Evolutionary conservation across 2,113 vertebrate genomes (phyloP).

Genomic region (Leucoraja erinaceus): DNA sequence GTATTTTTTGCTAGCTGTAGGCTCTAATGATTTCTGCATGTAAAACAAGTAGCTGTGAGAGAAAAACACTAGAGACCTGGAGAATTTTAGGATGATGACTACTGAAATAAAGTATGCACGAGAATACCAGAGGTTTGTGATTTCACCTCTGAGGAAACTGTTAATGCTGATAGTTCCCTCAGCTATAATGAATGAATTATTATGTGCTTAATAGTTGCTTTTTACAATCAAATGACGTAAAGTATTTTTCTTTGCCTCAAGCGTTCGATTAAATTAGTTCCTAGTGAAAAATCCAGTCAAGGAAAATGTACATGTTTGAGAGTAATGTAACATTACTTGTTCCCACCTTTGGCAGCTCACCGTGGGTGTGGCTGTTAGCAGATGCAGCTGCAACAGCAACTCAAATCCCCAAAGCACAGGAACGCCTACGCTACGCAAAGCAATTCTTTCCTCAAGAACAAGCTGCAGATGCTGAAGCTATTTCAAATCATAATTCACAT

Average conservation of each 20-base stretch:
- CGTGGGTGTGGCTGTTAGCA: constrained; percentile 31
- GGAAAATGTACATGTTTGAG: constrained; percentile 25
- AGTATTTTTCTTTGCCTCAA: background rate
- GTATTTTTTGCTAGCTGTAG: constrained; percentile 39
- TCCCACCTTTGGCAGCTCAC: constrained; percentile 36
- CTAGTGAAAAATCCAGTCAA: background rate
- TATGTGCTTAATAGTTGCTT: background rate
- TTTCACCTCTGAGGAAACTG: constrained; percentile 59
- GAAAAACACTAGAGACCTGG: constrained; percentile 50
- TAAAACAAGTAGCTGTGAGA: constrained; percentile 53
- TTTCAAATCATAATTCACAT: constrained; percentile 76
- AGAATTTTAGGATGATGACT: constrained; percentile 53
- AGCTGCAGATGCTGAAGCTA: constrained; percentile 72
- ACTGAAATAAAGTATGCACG: constrained; percentile 56
- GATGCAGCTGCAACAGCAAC: constrained; percentile 36
- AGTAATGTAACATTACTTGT: constrained; percentile 23
- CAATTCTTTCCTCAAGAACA: constrained; percentile 56
- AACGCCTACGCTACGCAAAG: constrained; percentile 37
- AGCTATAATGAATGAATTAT: constrained; percentile 47
- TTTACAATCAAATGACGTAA: background rate
- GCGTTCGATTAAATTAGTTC: background rate
- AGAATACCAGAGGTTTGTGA: constrained; percentile 57
- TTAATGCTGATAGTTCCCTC: constrained; percentile 59
- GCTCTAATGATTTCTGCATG: constrained; percentile 46
- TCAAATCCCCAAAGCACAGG: constrained; percentile 27